Evolutionary conservation across 2,888 invertebrate species (phyloP).

Genomic region (Sepiola atlantica): DNA sequence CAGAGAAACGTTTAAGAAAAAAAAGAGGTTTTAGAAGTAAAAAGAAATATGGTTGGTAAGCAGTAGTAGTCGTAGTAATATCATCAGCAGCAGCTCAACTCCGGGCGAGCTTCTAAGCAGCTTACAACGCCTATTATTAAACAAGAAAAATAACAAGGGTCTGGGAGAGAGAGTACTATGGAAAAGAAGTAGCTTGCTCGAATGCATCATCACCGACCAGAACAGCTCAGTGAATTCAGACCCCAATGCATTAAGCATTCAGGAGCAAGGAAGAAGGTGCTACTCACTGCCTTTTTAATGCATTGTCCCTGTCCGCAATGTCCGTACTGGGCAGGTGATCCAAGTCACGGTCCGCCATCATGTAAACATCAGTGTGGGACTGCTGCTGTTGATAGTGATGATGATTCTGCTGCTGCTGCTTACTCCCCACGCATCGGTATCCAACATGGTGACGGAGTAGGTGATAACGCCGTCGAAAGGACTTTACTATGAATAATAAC

Average conservation of each 20-base stretch:
- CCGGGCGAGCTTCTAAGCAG: not conserved
- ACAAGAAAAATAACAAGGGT: conserved; percentile 15
- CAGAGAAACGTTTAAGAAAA: not conserved
- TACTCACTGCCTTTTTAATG: conserved; percentile 42
- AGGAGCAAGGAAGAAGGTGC: not conserved
- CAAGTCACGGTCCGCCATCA: conserved; percentile 44
- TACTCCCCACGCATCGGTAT: conserved; percentile 38
- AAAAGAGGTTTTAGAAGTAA: not conserved
- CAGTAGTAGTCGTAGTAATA: not conserved
- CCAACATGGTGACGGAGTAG: conserved; percentile 32
- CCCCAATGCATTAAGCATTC: not conserved
- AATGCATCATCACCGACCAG: not conserved
- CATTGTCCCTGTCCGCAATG: conserved; percentile 43
- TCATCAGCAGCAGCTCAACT: conserved; percentile 2
- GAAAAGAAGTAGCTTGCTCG: not conserved
- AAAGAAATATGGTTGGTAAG: not conserved
- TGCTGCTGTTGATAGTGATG: not conserved
- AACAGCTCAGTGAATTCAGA: not conserved
- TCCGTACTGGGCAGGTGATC: conserved; percentile 44
- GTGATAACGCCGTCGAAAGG: not conserved
- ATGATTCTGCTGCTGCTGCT: conserved; percentile 37
- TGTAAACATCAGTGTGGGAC: conserved; percentile 46
- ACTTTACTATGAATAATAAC: not conserved
- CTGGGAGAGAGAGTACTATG: not conserved
- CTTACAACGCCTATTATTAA: not conserved